Evolutionary conservation across 2,113 vertebrate genomes (phyloP).

Genomic region (Mungos mungo): DNA sequence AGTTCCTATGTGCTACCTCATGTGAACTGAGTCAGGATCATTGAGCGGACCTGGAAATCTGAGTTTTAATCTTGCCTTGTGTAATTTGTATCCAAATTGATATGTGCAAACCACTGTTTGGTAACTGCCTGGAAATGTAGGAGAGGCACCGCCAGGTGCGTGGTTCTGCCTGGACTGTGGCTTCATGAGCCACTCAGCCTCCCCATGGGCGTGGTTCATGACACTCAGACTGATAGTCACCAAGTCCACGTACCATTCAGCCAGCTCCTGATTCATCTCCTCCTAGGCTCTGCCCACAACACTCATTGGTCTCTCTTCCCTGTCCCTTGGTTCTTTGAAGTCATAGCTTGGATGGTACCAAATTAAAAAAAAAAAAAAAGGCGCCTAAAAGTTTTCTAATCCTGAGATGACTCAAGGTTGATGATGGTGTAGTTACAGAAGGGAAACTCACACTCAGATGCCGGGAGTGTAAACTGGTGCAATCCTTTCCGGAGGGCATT

Average conservation of each 20-base stretch:
- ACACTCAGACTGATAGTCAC: background rate
- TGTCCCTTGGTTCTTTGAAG: slow-evolving; percentile 37
- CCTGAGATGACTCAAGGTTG: background rate
- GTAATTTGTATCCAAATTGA: background rate
- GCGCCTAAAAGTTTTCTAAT: background rate
- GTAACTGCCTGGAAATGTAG: background rate
- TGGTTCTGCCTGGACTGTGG: background rate
- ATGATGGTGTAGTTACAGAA: background rate
- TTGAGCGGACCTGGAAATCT: background rate
- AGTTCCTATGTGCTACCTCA: background rate
- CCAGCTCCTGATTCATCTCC: background rate
- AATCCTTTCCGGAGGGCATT: background rate
- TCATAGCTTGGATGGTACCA: background rate
- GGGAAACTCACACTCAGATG: background rate
- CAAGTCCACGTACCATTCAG: rapidly evolving
- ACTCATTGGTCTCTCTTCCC: background rate
- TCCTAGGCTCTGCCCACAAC: background rate
- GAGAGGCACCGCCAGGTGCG: background rate
- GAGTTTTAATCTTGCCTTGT: background rate
- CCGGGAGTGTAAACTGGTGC: background rate
- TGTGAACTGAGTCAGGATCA: background rate
- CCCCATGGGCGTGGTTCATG: rapidly evolving
- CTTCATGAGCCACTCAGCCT: background rate
- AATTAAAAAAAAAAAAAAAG: background rate
- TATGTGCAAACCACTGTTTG: background rate